Evolutionary conservation across 1,140 invertebrate genomes (phyloP).

Genomic region (Drosophila asahinai): DNA sequence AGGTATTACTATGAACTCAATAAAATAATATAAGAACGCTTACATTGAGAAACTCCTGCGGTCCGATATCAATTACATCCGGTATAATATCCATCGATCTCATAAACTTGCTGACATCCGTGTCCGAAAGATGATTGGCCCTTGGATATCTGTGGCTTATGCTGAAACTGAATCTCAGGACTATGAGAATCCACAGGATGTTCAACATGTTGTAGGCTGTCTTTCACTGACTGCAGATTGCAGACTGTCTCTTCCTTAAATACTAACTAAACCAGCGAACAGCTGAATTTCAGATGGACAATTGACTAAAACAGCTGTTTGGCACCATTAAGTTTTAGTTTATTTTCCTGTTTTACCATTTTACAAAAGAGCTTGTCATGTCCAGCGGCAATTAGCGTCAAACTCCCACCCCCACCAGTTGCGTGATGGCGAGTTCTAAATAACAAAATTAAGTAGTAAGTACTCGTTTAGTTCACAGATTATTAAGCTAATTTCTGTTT

Average conservation of each 20-base stretch:
- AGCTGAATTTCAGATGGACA: neutral
- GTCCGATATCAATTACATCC: conserved; percentile 74
- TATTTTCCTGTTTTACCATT: neutral
- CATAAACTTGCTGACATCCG: conserved; percentile 68
- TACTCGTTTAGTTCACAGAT: conserved; percentile 31
- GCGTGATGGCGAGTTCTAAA: conserved; percentile 32
- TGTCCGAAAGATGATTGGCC: conserved; percentile 27
- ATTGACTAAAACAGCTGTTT: conserved; percentile 34
- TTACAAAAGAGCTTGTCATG: conserved; percentile 16
- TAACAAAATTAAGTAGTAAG: conserved; percentile 42
- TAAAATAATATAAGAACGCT: neutral
- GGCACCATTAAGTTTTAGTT: neutral
- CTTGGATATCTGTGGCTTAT: neutral
- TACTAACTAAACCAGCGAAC: neutral
- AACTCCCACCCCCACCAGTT: conserved; percentile 5
- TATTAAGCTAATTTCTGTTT: conserved; percentile 26
- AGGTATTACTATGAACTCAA: too few species aligned
- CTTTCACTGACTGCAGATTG: conserved; percentile 3
- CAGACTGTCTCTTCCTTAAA: conserved; percentile 14
- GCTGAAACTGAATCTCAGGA: neutral
- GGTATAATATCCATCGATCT: conserved; percentile 71
- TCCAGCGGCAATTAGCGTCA: conserved; percentile 13
- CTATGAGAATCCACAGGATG: conserved; percentile 7
- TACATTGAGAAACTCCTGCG: conserved; percentile 79
- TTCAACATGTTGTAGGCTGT: conserved; percentile 19